Evolutionary conservation across 1,140 invertebrate species (phyloP).

Genomic region (Carcinoscorpius rotundicauda): DNA sequence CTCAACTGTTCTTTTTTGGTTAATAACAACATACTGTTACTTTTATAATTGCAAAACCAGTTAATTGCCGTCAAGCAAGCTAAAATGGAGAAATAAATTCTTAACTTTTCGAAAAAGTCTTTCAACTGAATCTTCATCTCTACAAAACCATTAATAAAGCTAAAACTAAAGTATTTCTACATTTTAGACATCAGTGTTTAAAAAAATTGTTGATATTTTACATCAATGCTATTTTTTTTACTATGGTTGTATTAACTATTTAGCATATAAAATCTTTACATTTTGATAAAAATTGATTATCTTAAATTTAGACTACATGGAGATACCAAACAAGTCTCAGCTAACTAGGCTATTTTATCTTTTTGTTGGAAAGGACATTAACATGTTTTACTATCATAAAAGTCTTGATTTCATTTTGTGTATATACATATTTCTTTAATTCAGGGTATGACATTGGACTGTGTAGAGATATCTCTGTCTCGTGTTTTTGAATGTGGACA

Average conservation of each 20-base stretch:
- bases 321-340: background rate
- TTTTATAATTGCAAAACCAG: background rate
- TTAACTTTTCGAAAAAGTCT: too few species aligned
- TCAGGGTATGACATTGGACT: conserved; percentile 83
- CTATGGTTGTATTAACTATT: too few species aligned
- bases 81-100: too few species aligned
- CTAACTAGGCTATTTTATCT: background rate
- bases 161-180: too few species aligned
- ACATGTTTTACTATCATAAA: background rate
- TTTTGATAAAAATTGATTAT: too few species aligned
- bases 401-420: conserved; percentile 1
- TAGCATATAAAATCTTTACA: too few species aligned
- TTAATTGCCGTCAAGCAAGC: too few species aligned
- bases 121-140: too few species aligned
- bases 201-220: too few species aligned
- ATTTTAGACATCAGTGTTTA: too few species aligned
- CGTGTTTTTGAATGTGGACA: conserved; percentile 89
- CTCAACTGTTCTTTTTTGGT: background rate
- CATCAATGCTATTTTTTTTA: too few species aligned
- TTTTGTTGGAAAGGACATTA: background rate
- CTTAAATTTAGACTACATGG: background rate
- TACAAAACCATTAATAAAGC: too few species aligned
- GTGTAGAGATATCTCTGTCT: conserved; percentile 82
- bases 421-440: conserved; percentile 9
- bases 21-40: background rate